Percentiles rank a stretch among this genome's conserved stretches.
These are phyloP conservation scores for Rhagonycha lutea DNA, from an alignment of 2,888 invertebrate genomes.

Conservation along the genomic window DNA sequence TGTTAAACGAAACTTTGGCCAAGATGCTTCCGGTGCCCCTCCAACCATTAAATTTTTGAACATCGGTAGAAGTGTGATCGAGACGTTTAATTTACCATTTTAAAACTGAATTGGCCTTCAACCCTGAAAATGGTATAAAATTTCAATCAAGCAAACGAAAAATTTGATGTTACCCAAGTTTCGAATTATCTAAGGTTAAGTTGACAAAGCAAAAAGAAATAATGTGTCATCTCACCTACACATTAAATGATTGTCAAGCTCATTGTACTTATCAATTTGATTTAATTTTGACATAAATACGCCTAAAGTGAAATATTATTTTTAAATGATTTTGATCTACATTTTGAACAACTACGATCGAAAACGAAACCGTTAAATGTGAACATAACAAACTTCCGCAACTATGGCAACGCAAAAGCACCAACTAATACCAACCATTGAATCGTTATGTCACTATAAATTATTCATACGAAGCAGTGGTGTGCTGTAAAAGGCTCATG, in stretches of 20 bases:
- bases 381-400: no score
- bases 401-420: not conserved
- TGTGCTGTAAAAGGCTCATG: no score
- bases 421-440: not conserved
- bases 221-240: not conserved
- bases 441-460: no score
- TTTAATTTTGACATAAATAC: not conserved
- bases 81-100: no score
- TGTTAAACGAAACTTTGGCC: no score
- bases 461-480: no score
- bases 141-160: not conserved
- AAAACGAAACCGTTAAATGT: no score
- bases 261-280: not conserved
- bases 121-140: not conserved
- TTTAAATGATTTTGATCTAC: no score
- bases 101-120: not conserved
- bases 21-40: no score
- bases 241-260: not conserved
- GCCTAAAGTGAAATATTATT: not conserved
- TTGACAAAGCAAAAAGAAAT: not conserved
- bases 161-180: not conserved
- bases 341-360: no score
- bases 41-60: not conserved
- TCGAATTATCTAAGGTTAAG: not conserved
- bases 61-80: not conserved